Base-by-base conservation (phyloP, 2,888 invertebrate genomes). In the Andrena dorsata region DNA sequence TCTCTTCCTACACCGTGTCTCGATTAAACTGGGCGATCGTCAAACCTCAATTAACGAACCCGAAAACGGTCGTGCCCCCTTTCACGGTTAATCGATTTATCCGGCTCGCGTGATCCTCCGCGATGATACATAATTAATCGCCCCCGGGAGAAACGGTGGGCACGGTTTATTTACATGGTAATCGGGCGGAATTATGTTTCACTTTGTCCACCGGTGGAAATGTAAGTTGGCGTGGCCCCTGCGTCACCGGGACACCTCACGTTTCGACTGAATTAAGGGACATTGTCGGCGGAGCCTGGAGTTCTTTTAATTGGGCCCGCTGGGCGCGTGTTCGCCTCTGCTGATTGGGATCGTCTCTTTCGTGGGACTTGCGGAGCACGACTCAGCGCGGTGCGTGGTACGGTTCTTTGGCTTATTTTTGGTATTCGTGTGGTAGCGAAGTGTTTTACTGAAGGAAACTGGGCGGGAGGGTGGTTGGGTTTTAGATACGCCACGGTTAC, bases 81-180 rank as follows among this genome's bases (percentile, higher is more conserved):
- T 82, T 76, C 82, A 61, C 76, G 76, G 76, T 76, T 76, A 76
- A 76, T 82, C 82, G 82, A 82, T 82, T 82, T 76, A 82, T 82
- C 71, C 82, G 41, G 63, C 60, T 56, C 69, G 81, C 74, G 69
- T 63, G 80, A 80, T 72, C 80, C 32, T 28, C 60, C 63, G 23
- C 53, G 80, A 73, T 69, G 68, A 63, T 72, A 68, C 81, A 58
- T 72, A 73, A 80, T 80, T 72, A 72, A 73, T 73, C 72, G 80
- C 47, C 26, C 3, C 28, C n/a, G 51, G 23, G 70, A 63, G 70
- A 65, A 79, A 79, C 76, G 56, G 20, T 26, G 35, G 28, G 56
- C 73, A 58, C 60, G 49, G 58, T 77, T 74, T 77, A 66, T 78
- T 78, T 66, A 66, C 75, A 61, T 30, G 75, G 51, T 77, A 74